Evolutionary conservation across 2,888 invertebrate species (phyloP), one percentile per base, ranked within the genome.

Genomic region (Pterostichus madidus): DNA sequence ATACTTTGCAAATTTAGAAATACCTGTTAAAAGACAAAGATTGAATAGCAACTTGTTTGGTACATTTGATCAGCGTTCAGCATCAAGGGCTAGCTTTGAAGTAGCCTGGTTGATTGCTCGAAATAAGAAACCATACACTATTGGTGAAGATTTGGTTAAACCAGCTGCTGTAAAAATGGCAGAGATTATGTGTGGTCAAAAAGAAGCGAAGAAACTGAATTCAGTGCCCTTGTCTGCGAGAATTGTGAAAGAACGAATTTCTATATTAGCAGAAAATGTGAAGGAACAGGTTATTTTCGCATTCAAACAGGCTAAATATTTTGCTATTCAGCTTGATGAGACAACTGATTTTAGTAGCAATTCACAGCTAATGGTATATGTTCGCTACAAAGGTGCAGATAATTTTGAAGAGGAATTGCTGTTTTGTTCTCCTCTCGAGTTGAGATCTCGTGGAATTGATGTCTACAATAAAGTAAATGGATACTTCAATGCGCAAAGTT

Each of bases 151-250:
- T 84, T 85, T 85, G 85, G 81, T 85, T 84, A 85, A 85, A 85
- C 84, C 84, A 85, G 84, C 84, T 79, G 84, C 84, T 84, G 83
- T 84, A 73, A 85, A 84, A 85, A 85, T 85, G 85, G 84, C 85
- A 84, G 85, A 85, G 84, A 85, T 84, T 80, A 85, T 84, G 82
- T 59, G 59, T 59, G 59, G 59, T 59, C 59, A 59, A 59, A 59
- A 59, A 85, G 79, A 83, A 75, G 84, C 80, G 52, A 76, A 53
- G 61, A 84, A 84, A 84, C 76, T 84, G 80, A 83, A 84, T 80
- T 84, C 75, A 79, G 82, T 85, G 79, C 84, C 85, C 73, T 83
- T 84, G 71, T 84, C 84, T 80, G 84, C 84, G 52, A 84, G 81
- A 82, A 85, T 84, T 71, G 75, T 85, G 81, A 73, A 83, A 73